Conservation (phyloP, 2,888 invertebrate species). For the Tryphoninae sp. region DNA sequence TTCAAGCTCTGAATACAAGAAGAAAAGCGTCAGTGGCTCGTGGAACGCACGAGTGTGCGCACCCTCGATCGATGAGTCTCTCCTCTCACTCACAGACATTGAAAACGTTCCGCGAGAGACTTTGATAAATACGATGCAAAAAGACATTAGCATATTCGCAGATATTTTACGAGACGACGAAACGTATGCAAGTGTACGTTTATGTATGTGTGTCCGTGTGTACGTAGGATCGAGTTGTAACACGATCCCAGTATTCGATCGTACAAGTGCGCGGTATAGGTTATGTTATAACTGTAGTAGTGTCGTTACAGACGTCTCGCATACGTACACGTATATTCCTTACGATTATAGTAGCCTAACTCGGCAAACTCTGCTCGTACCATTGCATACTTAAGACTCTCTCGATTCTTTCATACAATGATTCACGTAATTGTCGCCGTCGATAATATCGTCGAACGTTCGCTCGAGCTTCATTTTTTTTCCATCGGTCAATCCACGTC, state of each 20-base stretch:
- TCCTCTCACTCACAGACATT: neutral
- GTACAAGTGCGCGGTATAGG: neutral
- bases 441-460: slow-evolving; percentile 1
- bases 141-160: neutral
- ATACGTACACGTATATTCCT: neutral
- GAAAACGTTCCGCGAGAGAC: neutral
- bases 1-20: neutral
- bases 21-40: neutral
- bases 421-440: slow-evolving; percentile 19
- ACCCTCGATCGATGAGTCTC: neutral
- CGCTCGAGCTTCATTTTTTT: slow-evolving; percentile 11
- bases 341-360: neutral
- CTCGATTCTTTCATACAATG: slow-evolving; percentile 17
- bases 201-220: too few relatives aligned
- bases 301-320: neutral
- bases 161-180: neutral
- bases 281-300: neutral
- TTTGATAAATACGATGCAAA: neutral
- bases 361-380: slow-evolving; percentile 4
- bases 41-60: neutral
- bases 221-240: neutral
- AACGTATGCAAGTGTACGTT: neutral
- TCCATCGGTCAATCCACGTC: neutral
- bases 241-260: neutral
- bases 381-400: slow-evolving; percentile 13